Percentiles rank a stretch among this genome's conserved stretches.
Evolutionary conservation across 2,888 invertebrate species (phyloP).

Genomic region (Norana najaformis): DNA sequence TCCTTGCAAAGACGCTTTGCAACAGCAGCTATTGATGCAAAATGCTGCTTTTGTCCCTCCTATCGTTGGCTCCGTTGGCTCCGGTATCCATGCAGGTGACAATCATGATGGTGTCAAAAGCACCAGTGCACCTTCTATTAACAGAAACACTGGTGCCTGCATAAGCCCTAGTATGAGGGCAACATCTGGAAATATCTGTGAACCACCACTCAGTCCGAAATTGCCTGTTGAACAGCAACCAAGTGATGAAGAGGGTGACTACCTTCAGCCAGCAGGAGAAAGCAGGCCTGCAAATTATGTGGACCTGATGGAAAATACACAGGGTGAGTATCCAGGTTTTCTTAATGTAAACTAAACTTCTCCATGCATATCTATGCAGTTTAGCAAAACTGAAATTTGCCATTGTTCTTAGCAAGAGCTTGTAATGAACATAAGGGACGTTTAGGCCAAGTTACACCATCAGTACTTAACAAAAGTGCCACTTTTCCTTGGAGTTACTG

Average conservation of each 20-base stretch:
- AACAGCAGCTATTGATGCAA: constrained; percentile 3
- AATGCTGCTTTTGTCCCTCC: neutral
- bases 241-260: neutral
- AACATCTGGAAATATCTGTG: neutral
- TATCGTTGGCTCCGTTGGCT: neutral
- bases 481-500: neutral
- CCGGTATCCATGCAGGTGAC: neutral
- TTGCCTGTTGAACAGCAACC: neutral
- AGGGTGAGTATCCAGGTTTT: neutral
- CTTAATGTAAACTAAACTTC: neutral
- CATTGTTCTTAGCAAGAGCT: too few relatives aligned
- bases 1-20: constrained; percentile 70
- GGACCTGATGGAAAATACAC: neutral
- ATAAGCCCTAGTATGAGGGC: neutral
- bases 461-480: neutral
- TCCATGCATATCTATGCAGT: neutral
- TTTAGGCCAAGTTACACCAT: neutral
- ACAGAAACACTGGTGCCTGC: neutral
- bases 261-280: neutral
- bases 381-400: too few relatives aligned
- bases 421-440: neutral
- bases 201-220: neutral
- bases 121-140: neutral
- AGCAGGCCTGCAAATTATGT: neutral
- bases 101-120: neutral